Conservation (phyloP, 2,888 invertebrate species). For the Sylvicola cinctus region DNA sequence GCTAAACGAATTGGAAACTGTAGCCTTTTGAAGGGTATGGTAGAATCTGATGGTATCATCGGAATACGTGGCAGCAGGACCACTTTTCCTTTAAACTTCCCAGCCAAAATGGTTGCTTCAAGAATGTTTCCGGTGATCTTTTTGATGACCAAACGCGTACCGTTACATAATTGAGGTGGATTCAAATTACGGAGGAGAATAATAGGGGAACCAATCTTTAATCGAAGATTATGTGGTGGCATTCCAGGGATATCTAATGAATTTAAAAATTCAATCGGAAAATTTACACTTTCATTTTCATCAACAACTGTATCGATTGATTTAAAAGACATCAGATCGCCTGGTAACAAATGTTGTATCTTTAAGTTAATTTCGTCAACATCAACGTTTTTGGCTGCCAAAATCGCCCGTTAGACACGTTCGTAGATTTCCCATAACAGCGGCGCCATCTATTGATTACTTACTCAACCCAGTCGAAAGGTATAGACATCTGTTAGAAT, state of each 20-base stretch:
- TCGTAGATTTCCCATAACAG: too few species aligned
- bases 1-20: conserved; percentile 14
- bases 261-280: conserved; percentile 7
- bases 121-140: background rate
- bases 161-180: conserved; percentile 2
- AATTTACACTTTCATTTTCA: conserved; percentile 9
- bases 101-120: background rate
- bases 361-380: conserved; percentile 10
- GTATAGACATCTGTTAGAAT: too few species aligned
- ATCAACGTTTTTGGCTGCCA: conserved; percentile 15
- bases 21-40: conserved; percentile 12
- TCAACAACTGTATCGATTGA: conserved; percentile 10
- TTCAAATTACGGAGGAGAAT: background rate
- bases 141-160: conserved; percentile 1
- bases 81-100: conserved; percentile 4
- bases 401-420: conserved; percentile 16
- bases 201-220: background rate
- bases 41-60: conserved; percentile 14
- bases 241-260: conserved; percentile 3
- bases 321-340: conserved; percentile 9
- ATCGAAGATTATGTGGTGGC: background rate
- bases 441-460: too few species aligned
- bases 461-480: too few species aligned
- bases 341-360: conserved; percentile 10
- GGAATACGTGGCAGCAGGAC: conserved; percentile 15